These are phyloP conservation scores for Noturus placidus DNA, from an alignment of 2,113 vertebrate genomes.

Conservation along the genomic window DNA sequence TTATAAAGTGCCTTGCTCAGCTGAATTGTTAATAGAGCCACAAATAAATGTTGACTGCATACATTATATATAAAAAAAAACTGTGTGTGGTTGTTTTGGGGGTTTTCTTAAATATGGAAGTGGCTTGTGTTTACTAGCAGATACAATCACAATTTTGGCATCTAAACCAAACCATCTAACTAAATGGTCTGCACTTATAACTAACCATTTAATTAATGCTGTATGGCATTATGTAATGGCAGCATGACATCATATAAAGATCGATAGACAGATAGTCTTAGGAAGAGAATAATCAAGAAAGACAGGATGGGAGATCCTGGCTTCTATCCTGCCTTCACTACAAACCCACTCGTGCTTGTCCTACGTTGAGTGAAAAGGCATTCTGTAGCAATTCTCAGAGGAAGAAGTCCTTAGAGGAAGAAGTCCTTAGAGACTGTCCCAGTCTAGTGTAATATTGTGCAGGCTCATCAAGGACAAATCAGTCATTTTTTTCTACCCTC, in stretches of 20 bases:
- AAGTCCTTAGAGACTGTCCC: neutral
- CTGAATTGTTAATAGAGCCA: slow-evolving; percentile 43
- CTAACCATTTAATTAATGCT: slow-evolving; percentile 9
- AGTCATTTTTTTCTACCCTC: neutral
- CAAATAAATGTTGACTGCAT: neutral
- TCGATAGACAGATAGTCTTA: slow-evolving; percentile 26
- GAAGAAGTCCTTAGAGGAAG: slow-evolving; percentile 14
- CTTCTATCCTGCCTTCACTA: slow-evolving; percentile 31
- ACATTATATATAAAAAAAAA: neutral
- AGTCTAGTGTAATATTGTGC: neutral
- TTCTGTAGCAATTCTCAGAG: neutral
- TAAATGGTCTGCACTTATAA: too few relatives aligned
- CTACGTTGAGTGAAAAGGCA: neutral
- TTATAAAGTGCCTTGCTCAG: slow-evolving; percentile 60
- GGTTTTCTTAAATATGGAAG: slow-evolving; percentile 51
- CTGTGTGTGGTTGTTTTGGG: neutral
- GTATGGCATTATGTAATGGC: neutral
- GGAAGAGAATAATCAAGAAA: slow-evolving; percentile 38
- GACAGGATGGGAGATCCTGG: slow-evolving; percentile 49
- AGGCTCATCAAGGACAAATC: neutral
- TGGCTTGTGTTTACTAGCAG: slow-evolving; percentile 16
- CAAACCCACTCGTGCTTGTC: neutral
- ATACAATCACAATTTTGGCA: slow-evolving; percentile 57
- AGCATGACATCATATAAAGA: slow-evolving; percentile 14
- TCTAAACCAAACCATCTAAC: slow-evolving; percentile 47